phyloP scores from a whole-genome alignment of 2,797 vertebrate species.

The Tympanoctomys barrerae region DNA sequence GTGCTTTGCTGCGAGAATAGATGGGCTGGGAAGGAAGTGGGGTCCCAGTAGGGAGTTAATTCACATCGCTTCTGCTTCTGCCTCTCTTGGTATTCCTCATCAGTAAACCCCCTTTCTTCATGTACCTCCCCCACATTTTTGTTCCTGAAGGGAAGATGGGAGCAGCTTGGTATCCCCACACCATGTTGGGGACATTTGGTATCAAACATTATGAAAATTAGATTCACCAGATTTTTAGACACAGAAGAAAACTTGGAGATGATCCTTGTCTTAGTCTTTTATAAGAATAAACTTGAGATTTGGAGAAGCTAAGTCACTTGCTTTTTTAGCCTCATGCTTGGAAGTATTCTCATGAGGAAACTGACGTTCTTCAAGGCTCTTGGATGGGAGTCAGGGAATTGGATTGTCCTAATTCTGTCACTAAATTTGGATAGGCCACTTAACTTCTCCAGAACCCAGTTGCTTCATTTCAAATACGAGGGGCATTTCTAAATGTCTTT shows the following conservation, averaged over 20 bases:
- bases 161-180: constrained; percentile 68
- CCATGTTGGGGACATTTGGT: constrained; percentile 67
- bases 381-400: constrained; percentile 32
- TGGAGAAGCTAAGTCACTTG: constrained; percentile 50
- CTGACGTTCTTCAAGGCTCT: constrained; percentile 25
- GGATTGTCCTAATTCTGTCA: constrained; percentile 71
- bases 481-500: constrained; percentile 46
- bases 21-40: background rate
- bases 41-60: background rate
- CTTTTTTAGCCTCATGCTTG: constrained; percentile 46
- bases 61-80: background rate
- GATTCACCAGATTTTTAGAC: constrained; percentile 72
- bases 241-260: constrained; percentile 40
- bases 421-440: constrained; percentile 60
- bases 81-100: constrained; percentile 4
- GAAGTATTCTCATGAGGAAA: constrained; percentile 51
- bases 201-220: constrained; percentile 72
- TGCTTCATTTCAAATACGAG: constrained; percentile 36
- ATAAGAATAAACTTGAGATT: constrained; percentile 25
- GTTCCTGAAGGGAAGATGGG: constrained; percentile 28
- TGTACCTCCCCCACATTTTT: background rate
- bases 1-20: background rate
- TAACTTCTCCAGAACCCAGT: constrained; percentile 53
- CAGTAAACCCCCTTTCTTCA: background rate
- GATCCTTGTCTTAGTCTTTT: constrained; percentile 46